phyloP scores from a whole-genome alignment of 2,797 vertebrate genomes.

The Leptodactylus fallax region DNA sequence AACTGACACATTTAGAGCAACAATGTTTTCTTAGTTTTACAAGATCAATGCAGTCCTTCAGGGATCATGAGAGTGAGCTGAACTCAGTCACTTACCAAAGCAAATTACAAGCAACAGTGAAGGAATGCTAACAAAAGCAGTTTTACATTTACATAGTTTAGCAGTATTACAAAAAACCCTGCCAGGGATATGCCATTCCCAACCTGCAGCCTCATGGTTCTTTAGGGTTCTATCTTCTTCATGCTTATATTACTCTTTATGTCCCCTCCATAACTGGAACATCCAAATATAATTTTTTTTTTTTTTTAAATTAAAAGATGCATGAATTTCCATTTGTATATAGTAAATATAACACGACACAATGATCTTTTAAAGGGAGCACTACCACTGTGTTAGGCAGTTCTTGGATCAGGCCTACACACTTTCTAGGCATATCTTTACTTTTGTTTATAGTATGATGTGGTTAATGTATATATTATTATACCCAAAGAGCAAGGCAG shows the following conservation, averaged over 20 bases:
- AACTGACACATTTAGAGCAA: slow-evolving; percentile 73
- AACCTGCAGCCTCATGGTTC: neutral
- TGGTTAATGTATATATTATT: too few species aligned
- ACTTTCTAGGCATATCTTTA: neutral
- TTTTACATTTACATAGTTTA: slow-evolving; percentile 44
- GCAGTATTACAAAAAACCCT: slow-evolving; percentile 12
- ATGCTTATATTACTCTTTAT: neutral
- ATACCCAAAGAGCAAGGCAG: too few species aligned
- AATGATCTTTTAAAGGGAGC: too few species aligned
- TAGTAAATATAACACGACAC: too few species aligned
- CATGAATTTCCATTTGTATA: neutral
- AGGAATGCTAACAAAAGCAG: slow-evolving; percentile 65
- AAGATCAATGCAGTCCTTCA: slow-evolving; percentile 71
- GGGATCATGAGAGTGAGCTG: slow-evolving; percentile 67
- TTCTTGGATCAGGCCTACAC: neutral
- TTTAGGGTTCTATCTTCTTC: neutral
- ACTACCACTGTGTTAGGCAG: too few species aligned
- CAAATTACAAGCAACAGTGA: slow-evolving; percentile 67
- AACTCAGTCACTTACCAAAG: slow-evolving; percentile 73
- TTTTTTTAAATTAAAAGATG: neutral
- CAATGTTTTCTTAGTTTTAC: slow-evolving; percentile 70
- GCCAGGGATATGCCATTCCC: neutral
- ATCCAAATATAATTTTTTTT: neutral
- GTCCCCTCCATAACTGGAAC: neutral
- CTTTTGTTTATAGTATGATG: too few species aligned